A percentile compares a stretch with the other conserved stretches of the same genome.
phyloP scores from a whole-genome alignment of 2,888 invertebrate genomes.

The Tetanocera ferruginea region DNA sequence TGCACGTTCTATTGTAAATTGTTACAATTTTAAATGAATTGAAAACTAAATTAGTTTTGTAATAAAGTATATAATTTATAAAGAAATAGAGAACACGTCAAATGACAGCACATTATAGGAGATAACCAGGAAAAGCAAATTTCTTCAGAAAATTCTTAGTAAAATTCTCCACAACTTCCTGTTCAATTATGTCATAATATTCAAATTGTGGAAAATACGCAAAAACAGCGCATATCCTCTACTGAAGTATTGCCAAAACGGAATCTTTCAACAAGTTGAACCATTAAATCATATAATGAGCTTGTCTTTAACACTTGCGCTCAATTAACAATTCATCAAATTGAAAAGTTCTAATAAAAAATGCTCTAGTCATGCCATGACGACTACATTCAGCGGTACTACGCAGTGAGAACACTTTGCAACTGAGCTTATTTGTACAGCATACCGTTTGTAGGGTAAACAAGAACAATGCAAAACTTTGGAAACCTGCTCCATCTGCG shows the following conservation, averaged over 20 bases:
- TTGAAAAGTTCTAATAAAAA: no score
- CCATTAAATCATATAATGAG: background rate
- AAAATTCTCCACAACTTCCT: no score
- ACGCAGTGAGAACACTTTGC: background rate
- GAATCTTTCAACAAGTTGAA: background rate
- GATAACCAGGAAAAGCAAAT: no score
- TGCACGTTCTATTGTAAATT: background rate
- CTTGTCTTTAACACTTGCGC: no score
- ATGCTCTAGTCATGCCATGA: no score
- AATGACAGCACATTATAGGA: no score
- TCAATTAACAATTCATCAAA: no score
- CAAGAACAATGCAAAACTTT: background rate
- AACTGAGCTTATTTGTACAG: no score
- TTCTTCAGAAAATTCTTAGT: no score
- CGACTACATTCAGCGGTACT: background rate
- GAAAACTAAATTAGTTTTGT: background rate
- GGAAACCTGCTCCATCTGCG: no score
- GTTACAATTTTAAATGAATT: background rate
- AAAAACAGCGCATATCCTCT: constrained; percentile 12
- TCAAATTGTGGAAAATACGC: constrained; percentile 10
- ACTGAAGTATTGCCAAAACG: background rate
- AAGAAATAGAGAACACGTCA: background rate
- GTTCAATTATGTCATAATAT: background rate
- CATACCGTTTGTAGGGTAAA: background rate
- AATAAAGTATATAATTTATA: background rate